Percentiles rank a stretch among this genome's conserved stretches.
phyloP scores from a whole-genome alignment of 2,113 vertebrate species.

The Siphamia tubifer region DNA sequence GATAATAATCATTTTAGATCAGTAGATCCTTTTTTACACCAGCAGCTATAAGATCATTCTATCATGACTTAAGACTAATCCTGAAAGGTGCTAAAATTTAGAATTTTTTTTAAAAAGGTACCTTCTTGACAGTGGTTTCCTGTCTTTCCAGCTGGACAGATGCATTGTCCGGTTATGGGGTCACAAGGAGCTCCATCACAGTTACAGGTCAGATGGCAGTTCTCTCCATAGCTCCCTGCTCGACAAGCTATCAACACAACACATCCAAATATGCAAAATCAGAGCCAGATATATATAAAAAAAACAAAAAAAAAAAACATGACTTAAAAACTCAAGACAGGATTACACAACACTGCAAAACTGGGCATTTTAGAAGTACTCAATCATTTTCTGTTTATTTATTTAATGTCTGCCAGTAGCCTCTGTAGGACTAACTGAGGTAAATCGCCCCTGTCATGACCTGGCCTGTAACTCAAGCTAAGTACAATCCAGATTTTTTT shows the following conservation, averaged over 20 bases:
- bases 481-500: neutral
- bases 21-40: neutral
- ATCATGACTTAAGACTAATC: neutral
- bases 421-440: conserved; percentile 37
- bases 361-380: neutral
- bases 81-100: neutral
- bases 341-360: neutral
- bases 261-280: neutral
- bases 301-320: neutral
- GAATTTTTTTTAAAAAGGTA: neutral
- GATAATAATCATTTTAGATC: no score
- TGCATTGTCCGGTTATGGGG: conserved; percentile 63
- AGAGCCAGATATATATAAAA: neutral
- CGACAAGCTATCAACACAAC: conserved; percentile 57
- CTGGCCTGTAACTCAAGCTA: conserved; percentile 5
- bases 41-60: neutral
- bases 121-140: conserved; percentile 67
- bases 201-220: conserved; percentile 66
- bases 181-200: conserved; percentile 66
- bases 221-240: conserved; percentile 60
- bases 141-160: conserved; percentile 77
- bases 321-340: neutral
- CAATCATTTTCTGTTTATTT: conserved; percentile 32
- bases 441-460: conserved; percentile 24
- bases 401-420: conserved; percentile 35